These are phyloP conservation scores for Drosophila orosa DNA, from an alignment of 1,140 invertebrate genomes.

Conservation along the genomic window DNA sequence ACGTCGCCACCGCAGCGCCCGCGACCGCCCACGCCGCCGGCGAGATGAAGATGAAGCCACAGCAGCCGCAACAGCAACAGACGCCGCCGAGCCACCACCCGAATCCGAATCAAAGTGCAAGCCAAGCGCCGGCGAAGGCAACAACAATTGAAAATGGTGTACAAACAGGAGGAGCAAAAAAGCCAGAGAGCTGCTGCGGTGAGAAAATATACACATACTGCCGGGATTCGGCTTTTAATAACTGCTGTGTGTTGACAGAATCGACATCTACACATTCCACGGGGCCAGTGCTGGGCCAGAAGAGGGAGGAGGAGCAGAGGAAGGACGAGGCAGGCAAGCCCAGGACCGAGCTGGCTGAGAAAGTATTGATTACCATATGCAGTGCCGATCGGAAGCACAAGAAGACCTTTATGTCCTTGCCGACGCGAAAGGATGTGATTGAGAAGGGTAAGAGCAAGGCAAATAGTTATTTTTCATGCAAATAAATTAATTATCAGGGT, in stretches of 20 bases:
- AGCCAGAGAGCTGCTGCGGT: slow-evolving; percentile 62
- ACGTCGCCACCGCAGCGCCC: slow-evolving; percentile 40
- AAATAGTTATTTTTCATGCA: background rate
- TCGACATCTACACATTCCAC: slow-evolving; percentile 58
- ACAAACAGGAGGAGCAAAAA: slow-evolving; percentile 73
- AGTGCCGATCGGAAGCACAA: slow-evolving; percentile 72
- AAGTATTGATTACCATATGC: slow-evolving; percentile 76
- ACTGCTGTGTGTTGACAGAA: slow-evolving; percentile 21
- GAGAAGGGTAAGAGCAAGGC: slow-evolving; percentile 57
- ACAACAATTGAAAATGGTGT: slow-evolving; percentile 74
- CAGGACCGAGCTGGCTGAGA: slow-evolving; percentile 56
- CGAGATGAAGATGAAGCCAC: slow-evolving; percentile 47
- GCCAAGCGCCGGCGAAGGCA: slow-evolving; percentile 53
- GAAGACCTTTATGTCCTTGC: slow-evolving; percentile 74
- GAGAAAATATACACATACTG: slow-evolving; percentile 17
- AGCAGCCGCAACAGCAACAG: slow-evolving; percentile 10
- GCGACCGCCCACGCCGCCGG: slow-evolving; percentile 33
- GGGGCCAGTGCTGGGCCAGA: slow-evolving; percentile 12
- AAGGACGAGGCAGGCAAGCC: slow-evolving; percentile 48
- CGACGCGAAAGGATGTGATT: slow-evolving; percentile 70
- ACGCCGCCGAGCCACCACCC: slow-evolving; percentile 39
- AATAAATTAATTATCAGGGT: background rate
- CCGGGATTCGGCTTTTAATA: background rate
- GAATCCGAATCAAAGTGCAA: slow-evolving; percentile 23
- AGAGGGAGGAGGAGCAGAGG: slow-evolving; percentile 8